A percentile compares a stretch with the other conserved stretches of the same genome.
These are phyloP conservation scores for Euura saliciscinereae DNA, from an alignment of 1,140 invertebrate genomes.

Conservation along the genomic window DNA sequence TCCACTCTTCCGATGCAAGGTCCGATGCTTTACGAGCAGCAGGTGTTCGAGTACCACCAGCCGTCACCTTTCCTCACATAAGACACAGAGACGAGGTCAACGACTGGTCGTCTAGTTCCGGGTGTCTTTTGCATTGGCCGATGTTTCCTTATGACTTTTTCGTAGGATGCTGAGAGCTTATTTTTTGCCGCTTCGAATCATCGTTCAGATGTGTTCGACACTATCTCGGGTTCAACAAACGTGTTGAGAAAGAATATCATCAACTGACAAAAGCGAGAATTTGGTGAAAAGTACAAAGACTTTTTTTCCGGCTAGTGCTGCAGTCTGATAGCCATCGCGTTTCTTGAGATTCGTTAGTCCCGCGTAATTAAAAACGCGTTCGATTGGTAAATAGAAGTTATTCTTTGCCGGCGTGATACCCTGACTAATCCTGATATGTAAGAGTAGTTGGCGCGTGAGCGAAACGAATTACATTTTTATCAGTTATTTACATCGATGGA, in stretches of 20 bases:
- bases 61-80: background rate
- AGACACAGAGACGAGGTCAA: background rate
- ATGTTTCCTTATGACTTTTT: background rate
- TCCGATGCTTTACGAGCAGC: background rate
- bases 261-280: background rate
- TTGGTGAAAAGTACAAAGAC: too few species aligned
- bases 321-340: background rate
- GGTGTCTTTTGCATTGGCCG: background rate
- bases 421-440: background rate
- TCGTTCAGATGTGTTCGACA: too few species aligned
- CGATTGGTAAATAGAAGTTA: background rate
- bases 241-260: background rate
- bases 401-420: background rate
- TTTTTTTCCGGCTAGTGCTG: background rate
- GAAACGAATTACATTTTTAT: background rate
- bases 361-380: background rate
- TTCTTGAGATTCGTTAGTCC: background rate
- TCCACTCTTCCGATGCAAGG: background rate
- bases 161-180: too few species aligned
- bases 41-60: background rate
- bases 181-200: too few species aligned
- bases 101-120: background rate
- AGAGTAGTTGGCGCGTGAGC: background rate
- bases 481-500: background rate
- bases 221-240: too few species aligned